Evolutionary conservation across 2,113 vertebrate genomes (phyloP), one percentile per base, ranked within the genome.

Genomic region (Vanacampus margaritifer): DNA sequence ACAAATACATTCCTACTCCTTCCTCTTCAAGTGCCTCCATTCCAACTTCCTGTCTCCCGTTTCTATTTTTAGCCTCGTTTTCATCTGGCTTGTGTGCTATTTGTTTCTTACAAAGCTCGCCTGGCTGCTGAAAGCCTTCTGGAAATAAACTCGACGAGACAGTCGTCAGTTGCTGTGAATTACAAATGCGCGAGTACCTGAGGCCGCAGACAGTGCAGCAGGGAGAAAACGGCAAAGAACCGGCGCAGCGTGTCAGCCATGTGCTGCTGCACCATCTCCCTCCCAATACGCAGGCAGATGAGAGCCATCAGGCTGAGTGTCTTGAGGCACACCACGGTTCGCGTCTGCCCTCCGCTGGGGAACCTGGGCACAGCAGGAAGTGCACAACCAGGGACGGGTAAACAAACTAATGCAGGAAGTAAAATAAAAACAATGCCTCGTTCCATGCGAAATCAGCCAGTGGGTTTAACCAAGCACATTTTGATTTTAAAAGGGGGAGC

Each of bases 211-310:
- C 88, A 91, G 16, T 94, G 92, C 80, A 96, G 79, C 71, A 95
- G 82, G 0, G 97, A 95, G 74, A 98, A 98, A 2, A 94, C 91
- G 12, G 91, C 86, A 0, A 99, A 98, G 89, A 98, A 98, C 61
- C 79, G 90, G 21, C 89, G 79, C 67, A 98, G 93, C 0, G 94
- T 95, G 69, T 96, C 93, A 0, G 94, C 94, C 85, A 99, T 92
- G 85, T 99, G 95, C 86, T 95, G 95, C 79, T 96, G 95, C 74
- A 98, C 97, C 96, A 98, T 98, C 92, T 99, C 97, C 75, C 94
- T 93, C 69, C 97, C 97, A 0, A 99, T 98, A 51, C 97, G 91
- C 81, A 98, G 85, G 80, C 95, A 98, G 84, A 99, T 96, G 79
- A 99, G 91, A 41, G 95, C 95, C 65, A 98, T 95, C 5, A 99